phyloP scores from a whole-genome alignment of 1,140 invertebrate genomes.

The Odontomachus brunneus region DNA sequence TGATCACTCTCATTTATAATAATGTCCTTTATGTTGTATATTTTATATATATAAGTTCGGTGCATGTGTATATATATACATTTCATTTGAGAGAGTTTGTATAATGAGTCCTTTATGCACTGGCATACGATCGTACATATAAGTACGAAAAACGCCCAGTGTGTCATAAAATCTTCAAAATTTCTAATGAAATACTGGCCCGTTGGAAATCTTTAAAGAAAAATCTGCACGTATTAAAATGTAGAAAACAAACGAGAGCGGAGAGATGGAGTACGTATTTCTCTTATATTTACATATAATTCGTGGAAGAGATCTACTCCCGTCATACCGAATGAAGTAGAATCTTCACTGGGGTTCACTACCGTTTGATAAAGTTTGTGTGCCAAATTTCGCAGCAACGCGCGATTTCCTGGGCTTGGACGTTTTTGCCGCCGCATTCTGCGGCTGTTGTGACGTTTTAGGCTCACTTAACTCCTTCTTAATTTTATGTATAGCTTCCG shows the following conservation, averaged over 20 bases:
- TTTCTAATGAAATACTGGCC: slow-evolving; percentile 6
- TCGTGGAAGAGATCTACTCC: background rate
- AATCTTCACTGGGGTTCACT: slow-evolving; percentile 66
- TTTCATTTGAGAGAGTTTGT: slow-evolving; percentile 16
- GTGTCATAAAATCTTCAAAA: slow-evolving; percentile 4
- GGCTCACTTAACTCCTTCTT: slow-evolving; percentile 32
- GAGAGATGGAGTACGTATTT: slow-evolving; percentile 1
- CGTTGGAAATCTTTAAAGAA: slow-evolving; percentile 1
- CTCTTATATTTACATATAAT: slow-evolving; percentile 56
- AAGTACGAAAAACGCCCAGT: slow-evolving; percentile 33
- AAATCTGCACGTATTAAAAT: slow-evolving; percentile 39
- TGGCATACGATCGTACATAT: slow-evolving; percentile 22
- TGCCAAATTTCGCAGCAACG: slow-evolving; percentile 86
- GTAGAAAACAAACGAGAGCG: slow-evolving; percentile 39
- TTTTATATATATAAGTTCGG: slow-evolving; percentile 17
- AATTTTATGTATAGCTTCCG: slow-evolving; percentile 15
- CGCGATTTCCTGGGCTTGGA: slow-evolving; percentile 83
- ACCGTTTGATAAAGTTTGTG: slow-evolving; percentile 63
- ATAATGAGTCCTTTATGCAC: slow-evolving; percentile 17
- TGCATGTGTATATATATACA: slow-evolving; percentile 42
- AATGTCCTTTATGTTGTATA: slow-evolving; percentile 32
- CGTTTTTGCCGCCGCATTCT: slow-evolving; percentile 72
- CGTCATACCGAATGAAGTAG: slow-evolving; percentile 3
- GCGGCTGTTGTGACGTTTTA: slow-evolving; percentile 70
- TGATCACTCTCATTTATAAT: slow-evolving; percentile 16